Evolutionary conservation across 2,113 vertebrate species (phyloP).

Genomic region (Bettongia penicillata): DNA sequence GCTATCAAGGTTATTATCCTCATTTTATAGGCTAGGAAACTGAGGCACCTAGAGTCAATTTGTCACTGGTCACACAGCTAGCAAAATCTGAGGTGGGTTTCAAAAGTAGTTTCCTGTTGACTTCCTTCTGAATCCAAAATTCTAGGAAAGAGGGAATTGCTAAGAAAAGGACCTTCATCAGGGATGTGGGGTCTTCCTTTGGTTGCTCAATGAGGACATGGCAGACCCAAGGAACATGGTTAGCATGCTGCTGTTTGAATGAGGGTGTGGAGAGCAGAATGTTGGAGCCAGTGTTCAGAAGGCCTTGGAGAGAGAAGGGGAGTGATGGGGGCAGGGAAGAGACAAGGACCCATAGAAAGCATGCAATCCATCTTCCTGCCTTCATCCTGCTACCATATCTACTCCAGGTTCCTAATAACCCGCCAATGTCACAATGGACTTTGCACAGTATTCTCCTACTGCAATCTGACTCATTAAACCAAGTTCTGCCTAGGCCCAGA

Average conservation of each 20-base stretch:
- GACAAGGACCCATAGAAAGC: not conserved
- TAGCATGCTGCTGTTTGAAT: not conserved
- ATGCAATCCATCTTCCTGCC: not conserved
- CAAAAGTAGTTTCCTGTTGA: not conserved
- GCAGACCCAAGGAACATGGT: not conserved
- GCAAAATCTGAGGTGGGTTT: not conserved
- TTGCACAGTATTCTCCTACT: not conserved
- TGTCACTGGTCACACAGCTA: not conserved
- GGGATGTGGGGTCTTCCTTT: not conserved
- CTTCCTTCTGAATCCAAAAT: not conserved
- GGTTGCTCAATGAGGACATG: not conserved
- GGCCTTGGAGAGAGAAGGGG: not conserved
- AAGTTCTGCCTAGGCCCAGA: not conserved
- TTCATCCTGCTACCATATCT: not conserved
- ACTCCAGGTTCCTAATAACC: not conserved
- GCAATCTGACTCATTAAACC: not conserved
- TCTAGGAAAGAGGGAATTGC: not conserved
- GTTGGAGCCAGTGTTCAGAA: not conserved
- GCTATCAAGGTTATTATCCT: not conserved
- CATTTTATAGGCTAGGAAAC: constrained; percentile 1
- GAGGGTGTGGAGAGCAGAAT: not conserved
- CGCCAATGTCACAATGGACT: not conserved
- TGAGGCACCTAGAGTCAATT: not conserved
- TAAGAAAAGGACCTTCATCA: not conserved
- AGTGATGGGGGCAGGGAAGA: not conserved